Conservation (phyloP, 2,113 vertebrate genomes). For the Eurypyga helias region DNA sequence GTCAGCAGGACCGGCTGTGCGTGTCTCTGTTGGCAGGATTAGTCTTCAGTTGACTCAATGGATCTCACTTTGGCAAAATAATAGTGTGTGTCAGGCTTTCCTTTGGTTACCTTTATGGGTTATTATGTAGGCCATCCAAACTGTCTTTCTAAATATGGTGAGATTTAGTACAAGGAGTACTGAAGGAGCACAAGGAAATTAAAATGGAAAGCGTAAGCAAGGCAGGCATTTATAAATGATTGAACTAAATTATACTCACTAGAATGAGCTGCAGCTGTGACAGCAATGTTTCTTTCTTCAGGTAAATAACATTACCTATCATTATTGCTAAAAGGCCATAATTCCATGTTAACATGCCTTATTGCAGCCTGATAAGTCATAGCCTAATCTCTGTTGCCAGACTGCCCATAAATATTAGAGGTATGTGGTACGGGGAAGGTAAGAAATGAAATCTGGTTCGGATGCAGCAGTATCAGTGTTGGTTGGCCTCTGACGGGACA, state of each 20-base stretch:
- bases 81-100: background rate
- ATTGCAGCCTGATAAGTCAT: slow-evolving; percentile 42
- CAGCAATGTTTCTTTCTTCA: slow-evolving; percentile 46
- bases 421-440: background rate
- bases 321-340: slow-evolving; percentile 47
- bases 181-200: slow-evolving; percentile 39
- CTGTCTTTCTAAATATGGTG: background rate
- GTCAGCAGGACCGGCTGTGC: accelerated
- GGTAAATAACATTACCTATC: slow-evolving; percentile 64
- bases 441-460: slow-evolving; percentile 19
- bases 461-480: background rate
- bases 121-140: slow-evolving; percentile 2
- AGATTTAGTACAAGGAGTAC: slow-evolving; percentile 30
- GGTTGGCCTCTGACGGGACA: background rate
- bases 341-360: slow-evolving; percentile 48
- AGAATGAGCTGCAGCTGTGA: slow-evolving; percentile 43
- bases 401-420: slow-evolving; percentile 43
- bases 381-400: slow-evolving; percentile 36
- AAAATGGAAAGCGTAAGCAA: slow-evolving; percentile 48
- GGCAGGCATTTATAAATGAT: slow-evolving; percentile 62
- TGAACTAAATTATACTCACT: slow-evolving; percentile 47
- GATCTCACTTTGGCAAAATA: background rate
- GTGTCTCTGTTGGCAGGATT: background rate
- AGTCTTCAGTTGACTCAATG: background rate
- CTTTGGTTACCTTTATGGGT: background rate